Evolutionary conservation across 2,113 vertebrate genomes (phyloP), one percentile per base, ranked within the genome.

Genomic region (Calyptommatus sinebrachiatus): DNA sequence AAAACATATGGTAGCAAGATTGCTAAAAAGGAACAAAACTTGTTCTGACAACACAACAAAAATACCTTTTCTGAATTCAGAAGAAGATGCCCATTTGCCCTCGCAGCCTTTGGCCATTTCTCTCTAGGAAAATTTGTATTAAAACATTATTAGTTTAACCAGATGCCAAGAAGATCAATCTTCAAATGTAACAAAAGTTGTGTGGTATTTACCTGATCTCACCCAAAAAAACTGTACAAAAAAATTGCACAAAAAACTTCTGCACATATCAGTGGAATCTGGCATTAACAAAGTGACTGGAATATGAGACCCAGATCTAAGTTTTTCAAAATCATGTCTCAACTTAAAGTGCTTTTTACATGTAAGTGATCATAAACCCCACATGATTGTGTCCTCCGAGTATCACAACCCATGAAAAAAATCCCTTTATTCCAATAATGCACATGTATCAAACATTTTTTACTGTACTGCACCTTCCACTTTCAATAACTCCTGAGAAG

Each of bases 51-150:
- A 45, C 31, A 18, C 0, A 73, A 76, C 48, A 7, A 75, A 29
- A n/a, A 1, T 92, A 99, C 98, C 97, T 99, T 99, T 88, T 99
- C 98, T 3, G 98, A 99, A 87, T 99, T 99, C 69, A 99, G 95
- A 11, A 99, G 94, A 69, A 99, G 96, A 84, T 99, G 98, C 85
- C 98, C 98, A n/a, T 99, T 99, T 75, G 98, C 97, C 90, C 98
- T 94, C 73, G 98, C 97, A 70, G 97, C 96, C 82, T 93, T 89
- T 48, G 98, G 98, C 98, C 98, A 99, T 81, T 99, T 99, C 26
- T 93, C 95, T 91, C 98, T 99, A 91, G 76, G 45, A 86, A 84
- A 66, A 79, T 28, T 87, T 8, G 46, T 2, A 50, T 24, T n/a
- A 87, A 85, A 50, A 24, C 10, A 2, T 1, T 71, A 35, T 57